Percentiles rank a stretch among this genome's conserved stretches.
Conservation (phyloP, 2,113 vertebrate genomes). For the Odocoileus virginianus region DNA sequence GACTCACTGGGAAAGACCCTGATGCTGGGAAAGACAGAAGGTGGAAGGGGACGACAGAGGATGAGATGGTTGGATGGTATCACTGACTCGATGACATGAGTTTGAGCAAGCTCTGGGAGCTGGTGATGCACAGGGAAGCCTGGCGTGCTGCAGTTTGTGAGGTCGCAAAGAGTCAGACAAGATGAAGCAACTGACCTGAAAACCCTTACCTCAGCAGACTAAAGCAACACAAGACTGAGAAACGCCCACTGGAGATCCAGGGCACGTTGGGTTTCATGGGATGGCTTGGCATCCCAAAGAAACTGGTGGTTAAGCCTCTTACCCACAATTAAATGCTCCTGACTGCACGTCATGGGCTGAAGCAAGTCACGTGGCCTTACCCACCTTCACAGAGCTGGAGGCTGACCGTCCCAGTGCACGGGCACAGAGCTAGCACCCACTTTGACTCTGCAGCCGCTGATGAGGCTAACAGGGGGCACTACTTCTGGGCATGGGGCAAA, state of each 20-base stretch:
- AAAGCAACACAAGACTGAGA: background rate
- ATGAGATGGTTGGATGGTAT: background rate
- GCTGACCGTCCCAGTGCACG: rapidly evolving
- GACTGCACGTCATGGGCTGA: background rate
- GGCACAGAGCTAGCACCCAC: rapidly evolving
- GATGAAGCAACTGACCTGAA: background rate
- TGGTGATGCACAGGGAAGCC: background rate
- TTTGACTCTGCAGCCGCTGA: background rate
- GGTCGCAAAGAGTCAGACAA: background rate
- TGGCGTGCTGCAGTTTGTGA: background rate
- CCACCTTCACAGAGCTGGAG: background rate
- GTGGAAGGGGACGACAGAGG: background rate
- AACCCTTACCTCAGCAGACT: background rate
- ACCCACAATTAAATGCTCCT: background rate
- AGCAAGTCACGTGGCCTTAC: background rate
- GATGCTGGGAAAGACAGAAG: background rate
- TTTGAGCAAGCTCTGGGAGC: background rate
- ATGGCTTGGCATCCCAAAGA: rapidly evolving
- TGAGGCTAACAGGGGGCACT: background rate
- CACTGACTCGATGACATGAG: background rate
- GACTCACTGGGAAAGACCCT: background rate
- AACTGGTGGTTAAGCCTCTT: background rate
- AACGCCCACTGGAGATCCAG: background rate
- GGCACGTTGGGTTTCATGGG: background rate
- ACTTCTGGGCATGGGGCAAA: background rate